phyloP scores from a whole-genome alignment of 1,140 invertebrate species.

The Lysiphlebus fabarum region DNA sequence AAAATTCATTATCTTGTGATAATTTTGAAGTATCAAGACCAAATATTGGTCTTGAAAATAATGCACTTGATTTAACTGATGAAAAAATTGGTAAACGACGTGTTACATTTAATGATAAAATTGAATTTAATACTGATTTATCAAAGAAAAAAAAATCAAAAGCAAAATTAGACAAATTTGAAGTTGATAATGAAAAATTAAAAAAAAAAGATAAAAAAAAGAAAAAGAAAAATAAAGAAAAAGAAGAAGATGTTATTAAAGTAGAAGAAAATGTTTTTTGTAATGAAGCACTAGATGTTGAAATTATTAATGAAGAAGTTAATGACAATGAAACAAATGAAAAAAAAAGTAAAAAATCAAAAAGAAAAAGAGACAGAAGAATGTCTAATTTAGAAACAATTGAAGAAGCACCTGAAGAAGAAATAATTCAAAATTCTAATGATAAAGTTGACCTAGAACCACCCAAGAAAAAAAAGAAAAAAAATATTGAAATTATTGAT shows the following conservation, averaged over 20 bases:
- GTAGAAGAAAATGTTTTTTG: constrained; percentile 25
- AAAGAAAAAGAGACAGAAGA: constrained; percentile 30
- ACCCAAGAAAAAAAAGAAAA: constrained; percentile 1
- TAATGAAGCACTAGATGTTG: constrained; percentile 40
- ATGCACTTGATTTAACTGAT: constrained; percentile 45
- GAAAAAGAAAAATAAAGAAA: not conserved
- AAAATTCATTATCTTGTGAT: constrained; percentile 17
- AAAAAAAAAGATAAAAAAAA: constrained; percentile 33
- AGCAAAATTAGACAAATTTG: constrained; percentile 45
- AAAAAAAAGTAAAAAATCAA: constrained; percentile 31
- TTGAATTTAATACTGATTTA: constrained; percentile 44
- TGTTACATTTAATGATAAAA: constrained; percentile 48
- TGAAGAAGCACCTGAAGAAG: constrained; percentile 39
- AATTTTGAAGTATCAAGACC: constrained; percentile 42
- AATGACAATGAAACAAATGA: constrained; percentile 42
- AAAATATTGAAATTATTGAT: not conserved
- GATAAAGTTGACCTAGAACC: not conserved
- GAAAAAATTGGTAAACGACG: constrained; percentile 41
- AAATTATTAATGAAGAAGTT: constrained; percentile 32
- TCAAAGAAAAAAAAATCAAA: constrained; percentile 36
- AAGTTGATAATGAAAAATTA: constrained; percentile 42
- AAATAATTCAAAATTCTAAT: constrained; percentile 10
- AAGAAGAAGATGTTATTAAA: too few species aligned
- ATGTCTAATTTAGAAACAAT: constrained; percentile 41
- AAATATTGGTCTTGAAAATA: constrained; percentile 41